Percentiles rank a stretch among this genome's conserved stretches.
Conservation (phyloP, 1,140 invertebrate genomes). For the Psix sp. region DNA sequence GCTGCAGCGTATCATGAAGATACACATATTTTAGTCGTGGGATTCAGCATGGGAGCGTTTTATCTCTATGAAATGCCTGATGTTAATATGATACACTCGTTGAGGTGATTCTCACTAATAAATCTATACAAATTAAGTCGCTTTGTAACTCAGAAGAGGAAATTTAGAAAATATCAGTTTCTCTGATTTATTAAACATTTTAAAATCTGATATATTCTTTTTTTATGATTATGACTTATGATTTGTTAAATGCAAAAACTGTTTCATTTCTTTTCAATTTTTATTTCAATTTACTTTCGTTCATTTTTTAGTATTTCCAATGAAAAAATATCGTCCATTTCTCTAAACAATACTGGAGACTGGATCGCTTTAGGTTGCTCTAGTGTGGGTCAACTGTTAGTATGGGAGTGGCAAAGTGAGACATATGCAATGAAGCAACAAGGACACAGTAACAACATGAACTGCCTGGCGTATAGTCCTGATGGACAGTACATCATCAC, state of each 20-base stretch:
- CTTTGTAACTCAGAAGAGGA: too few species aligned
- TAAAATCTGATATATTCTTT: too few species aligned
- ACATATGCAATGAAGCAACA: slow-evolving; percentile 99
- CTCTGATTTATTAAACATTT: too few species aligned
- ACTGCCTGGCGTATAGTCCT: slow-evolving; percentile 90
- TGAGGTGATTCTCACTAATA: too few species aligned
- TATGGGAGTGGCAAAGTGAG: slow-evolving; percentile 99
- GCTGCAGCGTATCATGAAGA: slow-evolving; percentile 87
- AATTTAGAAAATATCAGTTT: too few species aligned
- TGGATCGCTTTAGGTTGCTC: slow-evolving; percentile 95
- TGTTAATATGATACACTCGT: slow-evolving; percentile 92
- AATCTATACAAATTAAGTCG: too few species aligned
- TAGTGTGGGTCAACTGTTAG: slow-evolving; percentile 91
- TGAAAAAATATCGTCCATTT: slow-evolving; percentile 86
- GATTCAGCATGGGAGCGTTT: slow-evolving; percentile 89
- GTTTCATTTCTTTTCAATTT: not conserved
- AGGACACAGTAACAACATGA: slow-evolving; percentile 93
- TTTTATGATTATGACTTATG: not conserved
- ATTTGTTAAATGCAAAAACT: not conserved
- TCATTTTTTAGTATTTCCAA: slow-evolving; percentile 83
- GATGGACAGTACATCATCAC: slow-evolving; percentile 94
- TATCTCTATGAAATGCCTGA: slow-evolving; percentile 95
- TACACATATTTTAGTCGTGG: slow-evolving; percentile 84
- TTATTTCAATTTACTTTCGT: slow-evolving; percentile 17
- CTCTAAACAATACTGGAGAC: slow-evolving; percentile 91